Evolutionary conservation across 2,888 invertebrate genomes (phyloP).

Genomic region (Pterostichus niger): DNA sequence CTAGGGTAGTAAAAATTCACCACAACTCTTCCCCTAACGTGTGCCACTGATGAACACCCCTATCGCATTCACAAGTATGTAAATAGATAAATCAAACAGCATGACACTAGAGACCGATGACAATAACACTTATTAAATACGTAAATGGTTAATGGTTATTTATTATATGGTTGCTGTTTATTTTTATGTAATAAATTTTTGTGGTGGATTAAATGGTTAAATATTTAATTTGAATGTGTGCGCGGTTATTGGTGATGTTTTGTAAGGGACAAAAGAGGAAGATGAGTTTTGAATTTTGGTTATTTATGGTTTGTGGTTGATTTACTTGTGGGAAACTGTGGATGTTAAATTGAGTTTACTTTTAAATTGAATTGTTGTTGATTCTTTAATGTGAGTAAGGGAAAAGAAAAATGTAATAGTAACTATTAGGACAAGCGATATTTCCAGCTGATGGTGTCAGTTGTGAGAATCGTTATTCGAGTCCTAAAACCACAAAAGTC

Average conservation of each 20-base stretch:
- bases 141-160: slow-evolving; percentile 63
- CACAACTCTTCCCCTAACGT: slow-evolving; percentile 17
- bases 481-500: too few relatives aligned
- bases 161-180: slow-evolving; percentile 68
- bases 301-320: slow-evolving; percentile 15
- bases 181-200: slow-evolving; percentile 68
- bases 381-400: background rate
- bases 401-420: too few relatives aligned
- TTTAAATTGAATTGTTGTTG: slow-evolving; percentile 45
- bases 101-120: slow-evolving; percentile 54
- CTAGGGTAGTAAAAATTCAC: background rate
- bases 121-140: slow-evolving; percentile 60
- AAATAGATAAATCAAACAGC: slow-evolving; percentile 70
- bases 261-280: slow-evolving; percentile 20
- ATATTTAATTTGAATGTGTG: slow-evolving; percentile 43
- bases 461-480: too few relatives aligned
- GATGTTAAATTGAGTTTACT: slow-evolving; percentile 17
- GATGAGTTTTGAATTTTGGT: slow-evolving; percentile 29
- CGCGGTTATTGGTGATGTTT: slow-evolving; percentile 5
- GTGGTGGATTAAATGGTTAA: slow-evolving; percentile 48
- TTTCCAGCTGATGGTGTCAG: too few relatives aligned
- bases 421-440: too few relatives aligned
- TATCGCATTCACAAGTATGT: slow-evolving; percentile 69
- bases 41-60: background rate
- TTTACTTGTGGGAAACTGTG: slow-evolving; percentile 12